Base-by-base conservation (phyloP, 2,797 vertebrate species). In the Strix occidentalis region DNA sequence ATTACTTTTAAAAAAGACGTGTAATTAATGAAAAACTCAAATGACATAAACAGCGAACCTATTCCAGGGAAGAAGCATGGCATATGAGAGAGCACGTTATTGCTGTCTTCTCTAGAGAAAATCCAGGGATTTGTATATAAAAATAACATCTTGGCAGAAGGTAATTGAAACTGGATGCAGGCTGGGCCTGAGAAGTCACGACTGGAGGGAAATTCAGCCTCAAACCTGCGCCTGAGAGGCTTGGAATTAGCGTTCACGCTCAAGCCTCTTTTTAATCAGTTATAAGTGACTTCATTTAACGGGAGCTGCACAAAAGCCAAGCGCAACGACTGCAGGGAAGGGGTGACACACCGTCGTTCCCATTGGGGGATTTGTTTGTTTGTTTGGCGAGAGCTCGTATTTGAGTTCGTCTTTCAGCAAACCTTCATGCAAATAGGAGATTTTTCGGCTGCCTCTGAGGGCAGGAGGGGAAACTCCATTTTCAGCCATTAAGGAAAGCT, bases 11-110 rank as follows among this genome's bases (percentile, higher is more conserved):
- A 37, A 88, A 68, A 68, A 60, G 35, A 33, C 1, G 3, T 80
- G 58, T 64, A 13, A 66, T 84, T 80, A 80, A 84, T 25, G 57
- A 93, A 90, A 92, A 91, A 53, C n/a, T 76, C 57, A 8, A 68
- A 41, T 15, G 60, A 33, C n/a, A 68, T 63, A 74, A 72, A 46
- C 26, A 53, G 57, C 8, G 4, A 80, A 31, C 24, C 61, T 70
- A 5, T 84, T 82, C 81, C 81, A 35, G 88, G 48, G 28, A 78
- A 5, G n/a, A 25, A 76, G 28, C 24, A 2, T 29, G 84, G 51
- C 21, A 14, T 33, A 1, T 4, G 72, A 31, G 48, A 41, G 46
- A 31, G 39, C 48, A 37, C 4, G 6, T 43, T 76, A 51, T 2
- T 1, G 1, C 24, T 63, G 12, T 39, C 20, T 79, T 43, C 90